These are phyloP conservation scores for Thereva unica DNA, from an alignment of 2,888 invertebrate genomes.

Conservation along the genomic window DNA sequence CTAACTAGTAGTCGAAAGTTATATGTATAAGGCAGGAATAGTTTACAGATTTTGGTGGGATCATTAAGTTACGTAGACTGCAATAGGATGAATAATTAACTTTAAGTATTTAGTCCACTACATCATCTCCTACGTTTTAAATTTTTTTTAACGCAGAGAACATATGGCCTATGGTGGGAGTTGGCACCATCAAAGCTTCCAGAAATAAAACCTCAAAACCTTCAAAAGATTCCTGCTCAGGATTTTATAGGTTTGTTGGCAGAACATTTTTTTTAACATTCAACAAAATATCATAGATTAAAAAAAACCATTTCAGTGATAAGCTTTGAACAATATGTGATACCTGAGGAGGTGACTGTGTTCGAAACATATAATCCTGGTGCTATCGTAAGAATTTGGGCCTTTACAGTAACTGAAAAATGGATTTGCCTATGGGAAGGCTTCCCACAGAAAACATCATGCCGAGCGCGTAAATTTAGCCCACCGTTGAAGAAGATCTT, in stretches of 20 bases:
- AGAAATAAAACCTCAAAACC: constrained; percentile 76
- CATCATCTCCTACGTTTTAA: neutral
- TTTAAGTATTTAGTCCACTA: neutral
- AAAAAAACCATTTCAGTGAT: constrained; percentile 50
- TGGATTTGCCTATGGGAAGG: constrained; percentile 84
- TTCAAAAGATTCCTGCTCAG: constrained; percentile 68
- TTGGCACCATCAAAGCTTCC: constrained; percentile 71
- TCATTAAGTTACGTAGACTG: too few relatives aligned
- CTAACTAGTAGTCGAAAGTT: too few relatives aligned
- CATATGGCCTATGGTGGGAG: constrained; percentile 85
- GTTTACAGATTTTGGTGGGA: too few relatives aligned
- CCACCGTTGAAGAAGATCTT: constrained; percentile 68
- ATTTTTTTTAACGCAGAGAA: constrained; percentile 63
- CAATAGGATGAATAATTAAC: neutral
- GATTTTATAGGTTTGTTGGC: constrained; percentile 73
- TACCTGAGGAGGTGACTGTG: constrained; percentile 64
- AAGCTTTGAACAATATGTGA: constrained; percentile 55
- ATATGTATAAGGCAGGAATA: too few relatives aligned
- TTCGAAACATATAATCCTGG: constrained; percentile 89
- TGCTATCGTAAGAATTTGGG: constrained; percentile 80
- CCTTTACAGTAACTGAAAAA: constrained; percentile 58
- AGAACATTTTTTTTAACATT: neutral
- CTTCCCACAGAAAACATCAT: constrained; percentile 61
- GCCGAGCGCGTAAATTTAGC: constrained; percentile 73
- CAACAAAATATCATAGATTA: neutral